Base-by-base conservation (phyloP, 2,797 vertebrate species). In the Pelochelys cantorii region DNA sequence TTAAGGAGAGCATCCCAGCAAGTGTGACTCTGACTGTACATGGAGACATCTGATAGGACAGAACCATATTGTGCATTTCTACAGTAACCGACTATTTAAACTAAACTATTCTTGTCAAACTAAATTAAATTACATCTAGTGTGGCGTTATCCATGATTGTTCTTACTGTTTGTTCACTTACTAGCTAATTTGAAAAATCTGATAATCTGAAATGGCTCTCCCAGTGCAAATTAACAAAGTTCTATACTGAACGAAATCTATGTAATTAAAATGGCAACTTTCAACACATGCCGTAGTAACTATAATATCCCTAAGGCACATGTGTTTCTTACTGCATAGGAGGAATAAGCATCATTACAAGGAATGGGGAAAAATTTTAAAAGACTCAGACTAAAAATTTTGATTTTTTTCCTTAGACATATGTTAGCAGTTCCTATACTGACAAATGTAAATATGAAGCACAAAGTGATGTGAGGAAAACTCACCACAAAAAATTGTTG, bases 111-210 rank as follows among this genome's bases (percentile, higher is more conserved):
- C 31, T 83, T 85, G n/a, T 23, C 79, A 79, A 91, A 29, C 5
- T 25, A 82, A n/a, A 31, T 14, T 52, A 62, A 68, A 87, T 81
- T 8, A 20, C 22, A 71, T 79, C 53, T 15, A 59, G 87, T 53
- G 5, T 34, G n/a, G 18, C 7, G 27, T 79, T 55, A n/a, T 7
- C 20, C 59, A 8, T n/a, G 34, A 20, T 55, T 74, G 3, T 1
- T 90, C 91, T 85, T n/a, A n/a, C 27, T 71, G 11, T 78, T 87
- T 60, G 1, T 48, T 65, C 1, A 2, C 80, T 95, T 94, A 88
- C 42, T 83, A 20, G 23, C 20, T 83, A 29, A 71, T 5, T 53
- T 15, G 29, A 25, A 86, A 80, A 87, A 65, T 27, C 57, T 65
- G 79, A 42, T 42, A 81, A 84, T 23, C 48, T 86, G 11, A 0